These are phyloP conservation scores for Calidris pygmaea DNA, from an alignment of 2,113 vertebrate species.

Conservation along the genomic window DNA sequence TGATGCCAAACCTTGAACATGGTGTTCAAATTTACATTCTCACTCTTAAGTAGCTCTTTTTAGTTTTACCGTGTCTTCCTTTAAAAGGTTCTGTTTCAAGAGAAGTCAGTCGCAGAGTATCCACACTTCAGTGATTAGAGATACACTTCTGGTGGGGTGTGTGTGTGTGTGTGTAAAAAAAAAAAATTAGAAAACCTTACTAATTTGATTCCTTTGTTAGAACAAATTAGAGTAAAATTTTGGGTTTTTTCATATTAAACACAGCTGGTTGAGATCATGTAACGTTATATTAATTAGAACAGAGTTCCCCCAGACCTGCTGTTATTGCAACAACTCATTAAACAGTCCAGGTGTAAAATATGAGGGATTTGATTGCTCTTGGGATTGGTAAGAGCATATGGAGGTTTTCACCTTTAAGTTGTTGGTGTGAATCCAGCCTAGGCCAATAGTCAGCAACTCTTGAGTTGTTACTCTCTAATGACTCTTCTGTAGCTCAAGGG, in stretches of 20 bases:
- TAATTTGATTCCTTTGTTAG: not conserved
- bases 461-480: not conserved
- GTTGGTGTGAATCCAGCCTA: not conserved
- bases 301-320: not conserved
- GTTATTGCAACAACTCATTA: slow-evolving; percentile 47
- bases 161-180: not conserved
- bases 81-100: not conserved
- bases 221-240: not conserved
- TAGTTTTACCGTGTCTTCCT: not conserved
- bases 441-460: not conserved
- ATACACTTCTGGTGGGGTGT: not conserved
- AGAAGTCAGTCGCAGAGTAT: not conserved
- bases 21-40: not conserved
- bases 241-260: not conserved
- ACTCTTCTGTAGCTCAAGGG: not conserved
- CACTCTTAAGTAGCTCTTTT: not conserved
- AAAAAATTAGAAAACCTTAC: not conserved
- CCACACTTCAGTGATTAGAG: not conserved
- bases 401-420: not conserved
- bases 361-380: slow-evolving; percentile 32
- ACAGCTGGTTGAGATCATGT: slow-evolving; percentile 25
- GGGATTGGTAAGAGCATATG: slow-evolving; percentile 18
- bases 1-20: not conserved
- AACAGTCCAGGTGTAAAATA: slow-evolving; percentile 49
- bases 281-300: slow-evolving; percentile 37